Evolutionary conservation across 2,113 vertebrate genomes (phyloP), one percentile per base, ranked within the genome.

Genomic region (Sakesphorus luctuosus): DNA sequence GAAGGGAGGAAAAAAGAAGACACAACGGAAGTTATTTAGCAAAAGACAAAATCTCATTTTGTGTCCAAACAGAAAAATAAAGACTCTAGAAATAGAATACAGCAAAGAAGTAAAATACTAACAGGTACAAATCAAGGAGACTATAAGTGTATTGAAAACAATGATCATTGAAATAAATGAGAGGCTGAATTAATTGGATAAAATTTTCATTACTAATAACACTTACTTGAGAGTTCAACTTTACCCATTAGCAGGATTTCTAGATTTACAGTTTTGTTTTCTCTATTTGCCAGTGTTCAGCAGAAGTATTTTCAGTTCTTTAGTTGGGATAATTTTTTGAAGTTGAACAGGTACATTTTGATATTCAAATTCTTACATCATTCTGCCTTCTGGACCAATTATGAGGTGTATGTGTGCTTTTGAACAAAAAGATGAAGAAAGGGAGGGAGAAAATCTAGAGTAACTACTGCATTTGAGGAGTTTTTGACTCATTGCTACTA

Each of bases 371-470:
- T 78, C 16, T n/a, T 49, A 49, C 5, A 49, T 2, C 1, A 33
- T 61, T 72, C 20, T 63, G 84, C 25, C 47, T 63, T 31, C 36
- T 90, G 40, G 12, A 61, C 7, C 6, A 31, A 8, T 52, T 72
- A 78, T 9, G 31, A 52, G 8, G 4, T 24, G 2, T 21, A 28
- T 2, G 0, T 36, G 5, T 40, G 14, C 7, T 85, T 85, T 85
- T 73, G 44, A 78, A 80, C 3, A 69, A 38, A 80, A 67, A 29
- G 15, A 23, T 17, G 2, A 7, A 49, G 14, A 3, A 18, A 4
- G 1, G 2, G 3, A 43, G 2, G 13, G 3, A 58, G 2, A 14
- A 46, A 43, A 35, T 50, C 19, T 29, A 28, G 8, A 67, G 21
- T 38, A 65, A 18, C 23, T 56, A 28, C 11, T 44, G 4, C 25